Conservation (phyloP, 1,140 invertebrate species). For the Argopecten irradians region DNA sequence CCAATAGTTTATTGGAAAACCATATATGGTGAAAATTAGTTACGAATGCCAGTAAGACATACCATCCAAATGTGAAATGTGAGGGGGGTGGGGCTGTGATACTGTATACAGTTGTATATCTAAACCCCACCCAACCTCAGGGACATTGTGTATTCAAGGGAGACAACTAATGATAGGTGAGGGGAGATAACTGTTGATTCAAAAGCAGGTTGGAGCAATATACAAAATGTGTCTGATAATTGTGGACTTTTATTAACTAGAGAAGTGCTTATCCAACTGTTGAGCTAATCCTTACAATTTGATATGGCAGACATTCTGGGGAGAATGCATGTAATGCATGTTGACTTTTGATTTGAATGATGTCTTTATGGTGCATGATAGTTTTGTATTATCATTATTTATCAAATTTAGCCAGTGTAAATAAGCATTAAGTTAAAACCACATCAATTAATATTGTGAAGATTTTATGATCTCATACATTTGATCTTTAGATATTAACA, state of each 20-base stretch:
- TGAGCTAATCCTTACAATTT: no score
- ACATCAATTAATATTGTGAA: not conserved
- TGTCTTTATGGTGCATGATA: not conserved
- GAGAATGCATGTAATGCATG: no score
- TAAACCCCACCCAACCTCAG: no score
- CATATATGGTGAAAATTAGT: no score
- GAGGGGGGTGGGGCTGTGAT: no score
- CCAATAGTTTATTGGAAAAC: no score
- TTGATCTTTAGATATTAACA: not conserved
- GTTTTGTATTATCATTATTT: not conserved
- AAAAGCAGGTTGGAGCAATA: not conserved
- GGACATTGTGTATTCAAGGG: no score
- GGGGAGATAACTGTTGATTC: not conserved
- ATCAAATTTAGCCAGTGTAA: not conserved
- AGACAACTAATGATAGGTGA: no score
- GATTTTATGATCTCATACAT: not conserved
- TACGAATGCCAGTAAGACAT: no score
- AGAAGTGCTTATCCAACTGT: not conserved
- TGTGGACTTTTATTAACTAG: not conserved
- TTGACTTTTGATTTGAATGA: not conserved
- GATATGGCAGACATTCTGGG: no score
- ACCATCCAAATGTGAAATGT: no score
- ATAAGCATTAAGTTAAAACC: slow-evolving; percentile 23
- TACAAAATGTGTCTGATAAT: not conserved
- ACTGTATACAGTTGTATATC: no score